phyloP scores from a whole-genome alignment of 2,113 vertebrate genomes.

The Anguilla rostrata region DNA sequence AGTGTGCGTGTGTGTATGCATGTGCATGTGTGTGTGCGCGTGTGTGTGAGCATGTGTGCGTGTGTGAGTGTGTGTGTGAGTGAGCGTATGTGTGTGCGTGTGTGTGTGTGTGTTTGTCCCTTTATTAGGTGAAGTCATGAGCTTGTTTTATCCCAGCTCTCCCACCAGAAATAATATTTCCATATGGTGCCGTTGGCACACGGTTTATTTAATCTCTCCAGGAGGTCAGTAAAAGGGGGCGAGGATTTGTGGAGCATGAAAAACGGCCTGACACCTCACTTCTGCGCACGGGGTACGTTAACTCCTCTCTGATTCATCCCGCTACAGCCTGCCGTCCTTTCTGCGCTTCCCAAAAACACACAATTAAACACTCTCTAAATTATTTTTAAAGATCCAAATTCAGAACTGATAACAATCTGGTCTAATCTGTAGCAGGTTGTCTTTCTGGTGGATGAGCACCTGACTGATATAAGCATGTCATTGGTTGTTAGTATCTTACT shows the following conservation, averaged over 20 bases:
- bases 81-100: no score
- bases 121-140: neutral
- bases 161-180: neutral
- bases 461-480: no score
- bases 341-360: no score
- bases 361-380: neutral
- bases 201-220: neutral
- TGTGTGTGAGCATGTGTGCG: no score
- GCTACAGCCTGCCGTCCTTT: neutral
- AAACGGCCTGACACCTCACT: no score
- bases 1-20: no score
- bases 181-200: neutral
- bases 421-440: neutral
- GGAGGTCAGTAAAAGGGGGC: neutral
- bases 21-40: no score
- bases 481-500: no score
- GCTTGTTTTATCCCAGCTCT: neutral
- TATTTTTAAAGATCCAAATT: neutral
- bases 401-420: neutral
- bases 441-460: neutral
- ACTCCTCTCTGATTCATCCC: no score
- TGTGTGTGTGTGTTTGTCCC: neutral
- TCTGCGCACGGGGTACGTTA: no score
- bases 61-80: no score
- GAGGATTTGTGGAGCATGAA: neutral